Evolutionary conservation across 35 echinoderm and acorn worm genomes (phyloP).

Genomic region (Acanthaster planci): DNA sequence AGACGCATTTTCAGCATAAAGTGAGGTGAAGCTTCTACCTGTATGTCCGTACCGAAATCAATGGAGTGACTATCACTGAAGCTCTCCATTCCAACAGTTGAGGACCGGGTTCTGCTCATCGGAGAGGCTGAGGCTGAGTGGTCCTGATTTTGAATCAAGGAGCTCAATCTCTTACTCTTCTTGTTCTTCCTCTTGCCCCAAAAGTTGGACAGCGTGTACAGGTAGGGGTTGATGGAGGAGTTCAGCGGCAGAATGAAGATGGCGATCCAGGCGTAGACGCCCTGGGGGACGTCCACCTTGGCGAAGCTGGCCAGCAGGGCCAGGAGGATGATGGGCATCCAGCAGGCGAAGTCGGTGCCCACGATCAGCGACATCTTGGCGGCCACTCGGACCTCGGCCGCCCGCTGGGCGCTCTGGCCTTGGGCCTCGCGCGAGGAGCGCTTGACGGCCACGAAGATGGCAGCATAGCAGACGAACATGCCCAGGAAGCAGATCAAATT

Average conservation of each 20-base stretch:
- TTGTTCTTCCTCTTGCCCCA: not conserved
- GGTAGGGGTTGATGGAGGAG: conserved; percentile 66
- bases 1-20: too few species aligned
- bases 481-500: conserved; percentile 55
- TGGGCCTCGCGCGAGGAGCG: conserved; percentile 37
- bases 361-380: conserved; percentile 56
- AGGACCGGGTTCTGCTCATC: not conserved
- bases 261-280: conserved; percentile 54
- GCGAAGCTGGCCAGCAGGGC: conserved; percentile 25
- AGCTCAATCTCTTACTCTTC: not conserved
- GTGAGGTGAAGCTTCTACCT: too few species aligned
- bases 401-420: not conserved
- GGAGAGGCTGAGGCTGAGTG: not conserved
- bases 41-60: not conserved
- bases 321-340: conserved; percentile 74
- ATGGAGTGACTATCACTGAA: not conserved
- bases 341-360: conserved; percentile 64
- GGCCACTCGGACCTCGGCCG: conserved; percentile 39
- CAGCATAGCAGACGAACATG: conserved; percentile 60
- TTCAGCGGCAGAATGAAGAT: conserved; percentile 71
- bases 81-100: not conserved
- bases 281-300: conserved; percentile 16
- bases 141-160: too few species aligned
- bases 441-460: conserved; percentile 63
- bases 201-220: conserved; percentile 58